phyloP scores from a whole-genome alignment of 2,113 vertebrate species.

The Chloropsis hardwickii region DNA sequence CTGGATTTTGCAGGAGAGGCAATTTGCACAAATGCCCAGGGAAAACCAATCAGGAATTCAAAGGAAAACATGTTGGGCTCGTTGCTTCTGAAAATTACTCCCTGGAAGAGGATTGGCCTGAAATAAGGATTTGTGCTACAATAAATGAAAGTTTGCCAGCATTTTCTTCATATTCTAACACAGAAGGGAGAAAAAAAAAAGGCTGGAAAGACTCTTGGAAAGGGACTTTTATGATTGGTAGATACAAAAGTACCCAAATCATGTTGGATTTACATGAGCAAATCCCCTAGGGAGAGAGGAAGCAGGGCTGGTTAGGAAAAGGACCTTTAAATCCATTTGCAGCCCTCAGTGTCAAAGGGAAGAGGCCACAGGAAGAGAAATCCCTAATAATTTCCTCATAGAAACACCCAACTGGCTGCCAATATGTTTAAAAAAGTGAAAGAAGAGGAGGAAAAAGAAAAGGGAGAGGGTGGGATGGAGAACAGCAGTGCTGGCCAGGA shows the following conservation, averaged over 20 bases:
- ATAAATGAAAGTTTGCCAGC: neutral
- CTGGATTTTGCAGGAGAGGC: constrained; percentile 5
- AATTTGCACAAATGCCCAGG: neutral
- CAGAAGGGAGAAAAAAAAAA: rapidly evolving
- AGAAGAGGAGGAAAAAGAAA: neutral
- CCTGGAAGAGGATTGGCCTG: neutral
- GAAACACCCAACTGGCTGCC: neutral
- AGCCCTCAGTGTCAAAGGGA: neutral
- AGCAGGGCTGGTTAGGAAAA: neutral
- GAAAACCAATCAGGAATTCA: neutral
- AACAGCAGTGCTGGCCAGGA: neutral
- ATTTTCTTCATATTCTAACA: neutral
- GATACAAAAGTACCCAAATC: neutral
- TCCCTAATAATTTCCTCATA: neutral
- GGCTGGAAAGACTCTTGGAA: neutral
- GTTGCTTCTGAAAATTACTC: neutral
- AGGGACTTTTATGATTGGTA: neutral
- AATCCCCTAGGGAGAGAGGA: neutral
- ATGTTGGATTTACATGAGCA: neutral
- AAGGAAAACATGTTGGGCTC: neutral
- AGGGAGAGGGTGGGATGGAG: neutral
- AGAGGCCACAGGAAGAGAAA: neutral
- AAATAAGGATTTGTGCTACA: neutral
- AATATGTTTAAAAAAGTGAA: rapidly evolving
- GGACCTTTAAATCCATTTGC: neutral